Base-by-base conservation (phyloP, 2,888 invertebrate species). In the Drosophila conformis region DNA sequence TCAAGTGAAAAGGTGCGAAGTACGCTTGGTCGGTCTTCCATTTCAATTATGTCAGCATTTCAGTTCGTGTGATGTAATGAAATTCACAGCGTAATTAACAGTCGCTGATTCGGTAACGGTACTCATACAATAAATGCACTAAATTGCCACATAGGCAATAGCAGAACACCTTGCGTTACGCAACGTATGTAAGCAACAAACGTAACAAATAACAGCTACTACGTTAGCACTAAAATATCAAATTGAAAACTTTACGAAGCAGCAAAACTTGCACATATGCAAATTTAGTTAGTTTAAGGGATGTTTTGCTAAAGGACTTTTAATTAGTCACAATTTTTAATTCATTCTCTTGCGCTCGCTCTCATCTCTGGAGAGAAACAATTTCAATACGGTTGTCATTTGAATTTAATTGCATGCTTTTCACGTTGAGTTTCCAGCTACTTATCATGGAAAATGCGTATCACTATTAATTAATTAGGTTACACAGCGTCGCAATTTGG, bases 1-100 rank as follows among this genome's bases (percentile, higher is more conserved):
- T 69, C 71, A 75, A 59, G 40, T 65, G 36, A 15, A 54, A 67
- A 51, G 67, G 57, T 68, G 68, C 40, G 15, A 57, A 51, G 49
- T 33, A 57, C 66, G 25, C 25, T 46, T 25, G 35, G 21, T 25
- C 46, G 21, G 18, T 29, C 38, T 31, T 27, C 35, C 33, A n/a
- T 33, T 35, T 49, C 38, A 68, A 56, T 56, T 68, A 56, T 63
- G 64, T 36, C n/a, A 35, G 51, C 62, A 35, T 13, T 36, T 21
- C 53, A n/a, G 29, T 7, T 38, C 31, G 7, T n/a, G n/a, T 68
- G 67, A 57, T 49, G 68, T 67, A 51, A 66, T 38, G 8, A 33
- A 38, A 4, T 38, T 13, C 27, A 31, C 48, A 31, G 49, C 57
- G 56, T 40, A 56, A 40, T 29, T 21, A 21, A n/a, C 13, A 49